Evolutionary conservation across 2,797 vertebrate species (phyloP), one percentile per base, ranked within the genome.

Genomic region (Pseudocheirus occidentalis): DNA sequence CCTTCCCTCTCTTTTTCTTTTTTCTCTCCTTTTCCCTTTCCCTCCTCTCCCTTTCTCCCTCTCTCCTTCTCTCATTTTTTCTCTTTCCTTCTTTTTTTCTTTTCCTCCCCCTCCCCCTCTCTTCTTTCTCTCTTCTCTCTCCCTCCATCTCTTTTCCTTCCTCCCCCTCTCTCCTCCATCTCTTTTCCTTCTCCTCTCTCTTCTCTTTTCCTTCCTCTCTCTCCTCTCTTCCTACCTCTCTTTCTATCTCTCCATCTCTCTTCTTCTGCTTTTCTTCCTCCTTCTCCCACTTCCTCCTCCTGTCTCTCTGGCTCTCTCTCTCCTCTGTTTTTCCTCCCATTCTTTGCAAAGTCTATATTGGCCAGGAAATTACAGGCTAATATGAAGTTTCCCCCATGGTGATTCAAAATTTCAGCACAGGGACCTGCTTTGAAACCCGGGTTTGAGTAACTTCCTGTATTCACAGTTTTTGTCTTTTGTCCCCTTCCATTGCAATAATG

Each of bases 41-140:
- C 4, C 5, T 6, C 5, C 34, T 5, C 18, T 73, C 13, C 16
- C 5, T 0, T 5, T 34, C 4, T 13, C 5, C n/a, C 58, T 13
- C 12, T 11, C 13, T 31, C 10, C 3, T 29, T 56, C 14, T 27
- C 10, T 31, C 12, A 4, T 31, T 29, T 11, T 1, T 29, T n/a
- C 4, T 62, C 31, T n/a, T 0, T 66, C 13, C 16, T 34, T 14
- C 12, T 3, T 14, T 31, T 16, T 4, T 1, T n/a, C 13, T 66
- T 0, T 66, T 13, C n/a, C 34, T 4, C 87, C 52, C 50, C 28
- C 1, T 29, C 28, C 9, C 4, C 4, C 4, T 14, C 34, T 13
- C 18, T 73, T 4, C 16, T 6, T n/a, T 13, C 5, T 0, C 2
- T 34, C 4, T 13, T 66, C 55, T 13, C 31, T 29, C 13, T 31